These are phyloP conservation scores for Bovichtus variegatus DNA, from an alignment of 2,797 vertebrate species.

Conservation along the genomic window DNA sequence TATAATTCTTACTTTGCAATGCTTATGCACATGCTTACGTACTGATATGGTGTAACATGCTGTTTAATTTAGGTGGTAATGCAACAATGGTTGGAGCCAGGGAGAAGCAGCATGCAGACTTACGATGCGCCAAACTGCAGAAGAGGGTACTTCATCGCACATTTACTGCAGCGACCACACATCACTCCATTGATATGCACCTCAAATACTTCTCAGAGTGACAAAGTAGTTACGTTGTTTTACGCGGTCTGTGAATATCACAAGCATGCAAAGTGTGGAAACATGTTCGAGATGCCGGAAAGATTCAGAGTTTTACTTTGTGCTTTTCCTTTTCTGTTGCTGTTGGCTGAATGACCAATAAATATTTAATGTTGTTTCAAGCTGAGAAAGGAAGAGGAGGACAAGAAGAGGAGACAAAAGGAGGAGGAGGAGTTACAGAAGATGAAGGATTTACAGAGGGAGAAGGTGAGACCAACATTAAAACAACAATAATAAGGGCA, in stretches of 20 bases:
- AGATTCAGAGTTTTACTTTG: background rate
- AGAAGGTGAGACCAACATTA: conserved; percentile 83
- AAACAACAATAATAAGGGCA: background rate
- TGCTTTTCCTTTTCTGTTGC: background rate
- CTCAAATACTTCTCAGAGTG: too few species aligned
- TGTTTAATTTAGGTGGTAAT: conserved; percentile 83
- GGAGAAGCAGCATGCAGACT: conserved; percentile 80
- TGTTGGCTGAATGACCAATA: background rate
- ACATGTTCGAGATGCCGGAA: conserved; percentile 22
- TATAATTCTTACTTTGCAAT: background rate
- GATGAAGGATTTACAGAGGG: conserved; percentile 87
- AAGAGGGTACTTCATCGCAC: conserved; percentile 84
- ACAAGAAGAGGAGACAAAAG: conserved; percentile 81
- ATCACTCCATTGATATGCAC: background rate
- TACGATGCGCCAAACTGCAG: conserved; percentile 82
- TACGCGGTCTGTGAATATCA: background rate
- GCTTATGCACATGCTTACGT: background rate
- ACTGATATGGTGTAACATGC: background rate
- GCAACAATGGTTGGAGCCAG: conserved; percentile 84
- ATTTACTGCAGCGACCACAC: background rate
- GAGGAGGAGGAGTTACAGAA: conserved; percentile 84
- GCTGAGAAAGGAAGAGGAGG: conserved; percentile 84
- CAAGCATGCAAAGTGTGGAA: conserved; percentile 39
- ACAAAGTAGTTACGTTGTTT: too few species aligned
- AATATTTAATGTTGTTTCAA: conserved; percentile 53